Percentiles rank a stretch among this genome's conserved stretches.
These are phyloP conservation scores for Caenorhabditis elegans DNA, from an alignment of 1,140 invertebrate species.

Conservation along the genomic window DNA sequence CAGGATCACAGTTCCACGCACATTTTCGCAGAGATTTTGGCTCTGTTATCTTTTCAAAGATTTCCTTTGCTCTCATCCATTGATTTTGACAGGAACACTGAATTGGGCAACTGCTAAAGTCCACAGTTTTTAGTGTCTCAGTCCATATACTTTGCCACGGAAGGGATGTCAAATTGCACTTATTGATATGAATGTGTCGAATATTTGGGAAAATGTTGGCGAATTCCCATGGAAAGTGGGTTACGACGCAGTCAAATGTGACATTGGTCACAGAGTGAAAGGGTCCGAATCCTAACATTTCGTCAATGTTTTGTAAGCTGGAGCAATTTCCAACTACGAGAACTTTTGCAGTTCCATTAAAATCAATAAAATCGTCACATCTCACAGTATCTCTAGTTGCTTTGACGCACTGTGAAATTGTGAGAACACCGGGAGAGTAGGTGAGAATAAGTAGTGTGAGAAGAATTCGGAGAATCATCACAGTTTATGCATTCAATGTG, in stretches of 20 bases:
- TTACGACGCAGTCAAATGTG: neutral
- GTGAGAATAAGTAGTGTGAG: neutral
- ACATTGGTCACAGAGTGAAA: neutral
- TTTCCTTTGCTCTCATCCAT: neutral
- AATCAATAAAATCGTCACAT: neutral
- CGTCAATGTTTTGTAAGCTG: neutral
- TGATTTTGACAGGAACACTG: constrained; percentile 4
- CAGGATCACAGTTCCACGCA: neutral
- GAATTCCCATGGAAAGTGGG: neutral
- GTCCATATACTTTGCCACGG: neutral
- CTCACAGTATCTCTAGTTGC: neutral
- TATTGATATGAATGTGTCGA: neutral
- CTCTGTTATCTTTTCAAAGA: neutral
- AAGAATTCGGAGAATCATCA: constrained; percentile 11
- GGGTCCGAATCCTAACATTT: neutral
- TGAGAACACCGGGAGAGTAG: neutral
- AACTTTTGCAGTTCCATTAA: neutral
- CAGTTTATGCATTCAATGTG: neutral
- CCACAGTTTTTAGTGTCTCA: neutral
- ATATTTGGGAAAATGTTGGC: neutral
- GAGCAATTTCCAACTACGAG: neutral
- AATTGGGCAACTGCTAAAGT: neutral
- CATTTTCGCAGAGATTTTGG: neutral
- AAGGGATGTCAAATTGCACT: neutral
- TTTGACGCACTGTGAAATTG: neutral